These are phyloP conservation scores for Catharus ustulatus DNA, from an alignment of 2,797 vertebrate genomes.

Conservation along the genomic window DNA sequence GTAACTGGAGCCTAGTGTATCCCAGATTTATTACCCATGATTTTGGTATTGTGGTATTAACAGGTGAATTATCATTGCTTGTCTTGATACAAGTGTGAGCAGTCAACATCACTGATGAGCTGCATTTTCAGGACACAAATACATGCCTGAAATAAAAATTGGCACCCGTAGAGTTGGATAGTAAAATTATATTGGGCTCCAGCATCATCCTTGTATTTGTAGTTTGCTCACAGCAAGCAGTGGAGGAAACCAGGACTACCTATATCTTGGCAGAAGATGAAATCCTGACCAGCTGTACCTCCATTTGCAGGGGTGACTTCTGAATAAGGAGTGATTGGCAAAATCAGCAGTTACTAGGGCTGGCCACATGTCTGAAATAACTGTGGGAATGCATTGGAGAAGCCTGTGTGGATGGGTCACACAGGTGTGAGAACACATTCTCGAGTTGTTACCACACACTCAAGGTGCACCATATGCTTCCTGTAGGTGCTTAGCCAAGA, in stretches of 20 bases:
- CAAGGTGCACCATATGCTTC: neutral
- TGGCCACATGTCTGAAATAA: neutral
- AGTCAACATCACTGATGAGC: neutral
- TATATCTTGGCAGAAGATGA: neutral
- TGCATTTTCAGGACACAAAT: neutral
- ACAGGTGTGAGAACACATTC: neutral
- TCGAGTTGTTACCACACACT: neutral
- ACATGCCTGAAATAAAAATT: neutral
- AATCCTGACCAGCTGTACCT: neutral
- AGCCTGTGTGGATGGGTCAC: neutral
- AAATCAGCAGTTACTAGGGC: neutral
- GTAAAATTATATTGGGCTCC: neutral
- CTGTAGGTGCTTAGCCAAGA: neutral
- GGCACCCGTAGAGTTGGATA: accelerated
- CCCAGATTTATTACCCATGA: accelerated
- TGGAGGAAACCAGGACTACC: neutral
- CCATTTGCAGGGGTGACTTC: neutral
- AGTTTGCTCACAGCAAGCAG: neutral
- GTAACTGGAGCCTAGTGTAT: neutral
- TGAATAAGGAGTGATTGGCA: neutral
- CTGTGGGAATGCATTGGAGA: neutral
- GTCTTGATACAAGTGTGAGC: neutral
- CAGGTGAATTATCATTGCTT: neutral
- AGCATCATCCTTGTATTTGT: neutral
- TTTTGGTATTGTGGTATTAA: neutral